Percentiles rank a stretch among this genome's conserved stretches.
Conservation (phyloP, 30 jellyfish, hydroid and myxozoan species). For the Pelagia noctiluca region DNA sequence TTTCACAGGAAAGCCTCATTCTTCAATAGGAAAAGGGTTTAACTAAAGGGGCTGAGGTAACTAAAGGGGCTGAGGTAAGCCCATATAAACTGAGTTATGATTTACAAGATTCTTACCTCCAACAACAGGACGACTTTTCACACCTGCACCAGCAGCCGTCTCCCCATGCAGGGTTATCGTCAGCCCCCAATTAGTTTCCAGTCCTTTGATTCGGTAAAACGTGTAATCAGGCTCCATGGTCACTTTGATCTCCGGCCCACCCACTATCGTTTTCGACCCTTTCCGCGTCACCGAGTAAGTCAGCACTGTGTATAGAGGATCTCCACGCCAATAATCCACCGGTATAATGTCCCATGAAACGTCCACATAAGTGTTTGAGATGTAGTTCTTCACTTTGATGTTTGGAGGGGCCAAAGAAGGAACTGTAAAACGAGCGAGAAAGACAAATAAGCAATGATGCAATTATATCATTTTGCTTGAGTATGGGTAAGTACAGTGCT, state of each 20-base stretch:
- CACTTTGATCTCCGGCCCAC: slow-evolving; percentile 25
- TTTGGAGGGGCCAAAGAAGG: slow-evolving; percentile 59
- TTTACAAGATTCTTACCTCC: slow-evolving; percentile 66
- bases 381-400: slow-evolving; percentile 8
- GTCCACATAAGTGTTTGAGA: slow-evolving; percentile 33
- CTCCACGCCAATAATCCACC: slow-evolving; percentile 44
- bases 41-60: no score
- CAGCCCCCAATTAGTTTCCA: slow-evolving; percentile 48
- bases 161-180: slow-evolving; percentile 36
- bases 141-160: slow-evolving; percentile 60
- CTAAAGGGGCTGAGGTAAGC: no score
- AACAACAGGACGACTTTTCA: slow-evolving; percentile 18
- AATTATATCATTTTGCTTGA: no score
- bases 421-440: slow-evolving; percentile 14
- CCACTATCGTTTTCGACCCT: slow-evolving; percentile 39
- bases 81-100: no score
- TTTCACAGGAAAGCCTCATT: no score
- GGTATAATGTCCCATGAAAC: slow-evolving; percentile 57
- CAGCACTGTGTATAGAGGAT: slow-evolving; percentile 21
- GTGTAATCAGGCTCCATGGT: slow-evolving; percentile 20
- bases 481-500: no score
- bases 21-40: no score
- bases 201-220: slow-evolving; percentile 47
- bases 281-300: slow-evolving; percentile 43
- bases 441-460: no score